A percentile compares a stretch with the other conserved stretches of the same genome.
phyloP scores from a whole-genome alignment of 2,797 vertebrate genomes.

The Sciurus vulgaris region DNA sequence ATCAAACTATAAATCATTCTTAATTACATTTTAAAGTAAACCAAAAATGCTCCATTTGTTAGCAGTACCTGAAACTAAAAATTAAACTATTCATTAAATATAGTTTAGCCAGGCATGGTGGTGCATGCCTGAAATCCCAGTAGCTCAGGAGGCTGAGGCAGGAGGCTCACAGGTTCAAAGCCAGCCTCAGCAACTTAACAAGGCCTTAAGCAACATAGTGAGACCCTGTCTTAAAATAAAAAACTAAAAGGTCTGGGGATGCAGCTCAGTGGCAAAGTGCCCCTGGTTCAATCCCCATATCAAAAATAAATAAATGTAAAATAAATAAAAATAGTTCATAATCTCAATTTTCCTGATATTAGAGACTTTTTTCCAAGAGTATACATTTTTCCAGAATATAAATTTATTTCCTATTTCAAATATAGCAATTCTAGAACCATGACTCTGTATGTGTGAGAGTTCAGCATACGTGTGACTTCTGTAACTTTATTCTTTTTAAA shows the following conservation, averaged over 20 bases:
- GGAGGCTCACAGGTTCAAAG: too few relatives aligned
- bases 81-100: neutral
- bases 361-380: neutral
- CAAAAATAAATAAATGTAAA: too few relatives aligned
- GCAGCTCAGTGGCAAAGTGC: too few relatives aligned
- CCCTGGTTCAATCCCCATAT: too few relatives aligned
- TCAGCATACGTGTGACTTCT: neutral
- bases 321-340: neutral
- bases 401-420: conserved; percentile 51
- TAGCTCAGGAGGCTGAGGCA: too few relatives aligned
- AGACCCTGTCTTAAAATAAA: too few relatives aligned
- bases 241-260: too few relatives aligned
- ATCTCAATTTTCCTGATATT: neutral
- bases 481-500: conserved; percentile 1
- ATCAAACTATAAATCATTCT: conserved; percentile 8
- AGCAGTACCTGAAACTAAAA: conserved; percentile 1
- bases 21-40: conserved; percentile 44
- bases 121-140: too few relatives aligned
- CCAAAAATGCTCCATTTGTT: neutral
- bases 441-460: neutral
- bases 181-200: too few relatives aligned
- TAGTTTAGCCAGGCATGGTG: neutral
- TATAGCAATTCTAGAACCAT: neutral
- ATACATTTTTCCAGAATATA: neutral
- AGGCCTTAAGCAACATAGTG: too few relatives aligned